Base-by-base conservation (phyloP, 2,888 invertebrate genomes). In the Tridacna gigas region DNA sequence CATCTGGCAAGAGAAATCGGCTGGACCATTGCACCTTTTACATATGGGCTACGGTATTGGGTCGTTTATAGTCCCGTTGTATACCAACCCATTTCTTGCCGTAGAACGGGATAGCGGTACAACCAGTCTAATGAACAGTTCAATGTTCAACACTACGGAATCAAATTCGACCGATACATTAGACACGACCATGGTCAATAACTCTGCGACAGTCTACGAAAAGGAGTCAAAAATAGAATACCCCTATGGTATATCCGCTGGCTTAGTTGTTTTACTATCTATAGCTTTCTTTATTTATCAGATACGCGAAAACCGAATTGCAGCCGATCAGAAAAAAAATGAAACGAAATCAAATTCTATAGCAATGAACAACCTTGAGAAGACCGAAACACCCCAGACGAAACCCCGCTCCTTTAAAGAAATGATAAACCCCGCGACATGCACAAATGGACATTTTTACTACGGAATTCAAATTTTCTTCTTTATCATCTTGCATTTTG, bases 1-100 rank as follows among this genome's bases (percentile, higher is more conserved):
- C 25, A 73, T 91, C 18, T 92, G 92, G 92, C 75, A 75, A n/a
- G 90, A 90, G n/a, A 84, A 91, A 25, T 85, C 91, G 0, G 83
- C 92, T 4, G 82, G 88, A 5, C 91, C 91, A 0, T 81, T 92
- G 77, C 89, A 91, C 65, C 78, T 88, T 11, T 79, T 92, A 11
- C 91, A 92, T 66, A 86, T 87, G 18, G 92, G 92, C 5, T 92
- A 90, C 67, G 91, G 91, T 0, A 71, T 92, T 15, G 92, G 92
- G 1, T 90, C 91, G 18, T 84, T 91, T 12, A 79, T 91, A n/a
- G 88, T 88, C n/a, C 91, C 91, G 15, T 89, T 89, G 13, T 82
- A 91, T 26, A 89, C 90, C 0, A 84, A 86, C 37, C 92, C 92
- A 9, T 92, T 91, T 73, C 85, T 92, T 13, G 89, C 89, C 26